Conservation (phyloP, 1,140 invertebrate species). For the Prorops nasuta region DNA sequence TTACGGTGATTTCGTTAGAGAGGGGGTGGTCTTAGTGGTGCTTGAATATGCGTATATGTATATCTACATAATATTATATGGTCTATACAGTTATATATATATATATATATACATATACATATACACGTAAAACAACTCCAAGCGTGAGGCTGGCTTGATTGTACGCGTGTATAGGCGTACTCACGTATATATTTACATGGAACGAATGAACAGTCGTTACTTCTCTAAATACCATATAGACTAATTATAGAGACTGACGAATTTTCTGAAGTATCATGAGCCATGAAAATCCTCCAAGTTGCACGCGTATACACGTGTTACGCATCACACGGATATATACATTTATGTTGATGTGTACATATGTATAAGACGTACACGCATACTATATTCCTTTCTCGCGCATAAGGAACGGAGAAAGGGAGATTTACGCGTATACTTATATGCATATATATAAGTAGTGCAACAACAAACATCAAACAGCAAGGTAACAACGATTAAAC, state of each 20-base stretch:
- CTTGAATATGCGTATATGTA: slow-evolving; percentile 12
- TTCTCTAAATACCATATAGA: too few species aligned
- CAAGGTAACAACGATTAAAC: slow-evolving; percentile 56
- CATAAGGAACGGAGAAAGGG: too few species aligned
- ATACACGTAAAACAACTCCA: slow-evolving; percentile 42
- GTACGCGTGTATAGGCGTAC: too few species aligned
- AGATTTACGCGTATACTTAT: slow-evolving; percentile 7
- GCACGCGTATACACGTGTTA: slow-evolving; percentile 22
- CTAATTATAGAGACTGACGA: too few species aligned
- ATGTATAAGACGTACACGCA: too few species aligned
- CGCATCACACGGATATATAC: slow-evolving; percentile 29
- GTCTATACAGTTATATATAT: slow-evolving; percentile 13
- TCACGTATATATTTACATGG: too few species aligned
- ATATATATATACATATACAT: slow-evolving; percentile 14
- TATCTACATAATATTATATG: too few species aligned
- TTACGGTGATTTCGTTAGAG: too few species aligned
- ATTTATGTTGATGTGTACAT: slow-evolving; percentile 24
- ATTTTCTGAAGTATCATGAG: too few species aligned
- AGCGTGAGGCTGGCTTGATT: slow-evolving; percentile 47
- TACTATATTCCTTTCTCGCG: too few species aligned
- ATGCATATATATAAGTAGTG: slow-evolving; percentile 37
- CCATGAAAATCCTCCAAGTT: too few species aligned
- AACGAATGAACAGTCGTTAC: too few species aligned
- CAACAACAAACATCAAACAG: slow-evolving; percentile 57
- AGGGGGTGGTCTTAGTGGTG: slow-evolving; percentile 41